Evolutionary conservation across 2,797 vertebrate genomes (phyloP), one percentile per base, ranked within the genome.

Genomic region (Urosaurus nigricauda): DNA sequence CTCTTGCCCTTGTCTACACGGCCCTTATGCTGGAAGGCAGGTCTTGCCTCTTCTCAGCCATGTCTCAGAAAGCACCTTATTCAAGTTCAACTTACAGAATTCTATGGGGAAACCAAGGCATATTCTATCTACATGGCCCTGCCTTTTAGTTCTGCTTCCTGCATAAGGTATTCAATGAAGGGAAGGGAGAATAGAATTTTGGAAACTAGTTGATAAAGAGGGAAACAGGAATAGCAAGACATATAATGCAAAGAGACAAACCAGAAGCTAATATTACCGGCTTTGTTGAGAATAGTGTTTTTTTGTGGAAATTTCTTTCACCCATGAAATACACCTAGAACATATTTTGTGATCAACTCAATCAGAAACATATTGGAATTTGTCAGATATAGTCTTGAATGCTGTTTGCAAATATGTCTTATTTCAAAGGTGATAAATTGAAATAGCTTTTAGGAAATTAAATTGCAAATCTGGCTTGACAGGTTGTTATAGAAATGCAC

Each of bases 381-480:
- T 89, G 51, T 51, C 85, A 19, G 2, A 58, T 17, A 53, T 21
- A 79, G 85, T 26, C 75, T 68, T 83, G 68, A 63, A 56, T 0
- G 0, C 14, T 47, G 24, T 4, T n/a, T 43, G 47, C 26, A 21
- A 87, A 75, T 0, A 87, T 43, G 37, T 71, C 90, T 19, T 40
- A 88, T 84, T 26, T 86, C 88, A 79, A 79, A 90, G 85, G 84
- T 82, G 70, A 73, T 73, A 87, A 90, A 70, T 51, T 56, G 1
- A 77, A 90, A 47, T 37, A 0, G 0, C 78, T 83, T 82, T 26
- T 71, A 75, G 91, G 85, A 0, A 0, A 85, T 70, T 65, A 89
- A 93, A 7, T 86, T 2, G 79, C 87, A 95, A 91, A 88, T 0
- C 37, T 83, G 82, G 63, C 71, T 90, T 91, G 87, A 92, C 88